Percentiles rank a stretch among this genome's conserved stretches.
phyloP scores from a whole-genome alignment of 2,113 vertebrate genomes.

The Ceyx cyanopectus region DNA sequence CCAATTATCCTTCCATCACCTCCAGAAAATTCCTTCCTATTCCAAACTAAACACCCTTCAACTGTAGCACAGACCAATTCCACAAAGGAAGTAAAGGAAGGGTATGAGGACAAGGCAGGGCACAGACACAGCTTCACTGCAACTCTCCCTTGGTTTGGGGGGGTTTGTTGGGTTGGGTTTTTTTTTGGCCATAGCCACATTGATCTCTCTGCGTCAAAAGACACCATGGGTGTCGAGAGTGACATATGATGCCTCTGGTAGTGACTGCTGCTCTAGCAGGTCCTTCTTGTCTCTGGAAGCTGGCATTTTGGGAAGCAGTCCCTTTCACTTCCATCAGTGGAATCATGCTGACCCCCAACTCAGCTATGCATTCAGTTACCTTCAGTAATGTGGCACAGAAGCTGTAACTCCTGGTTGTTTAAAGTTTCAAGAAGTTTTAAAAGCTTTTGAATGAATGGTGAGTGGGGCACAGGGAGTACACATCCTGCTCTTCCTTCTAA shows the following conservation, averaged over 20 bases:
- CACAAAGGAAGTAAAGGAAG: background rate
- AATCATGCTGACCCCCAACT: background rate
- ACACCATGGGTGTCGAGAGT: background rate
- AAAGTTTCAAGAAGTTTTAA: background rate
- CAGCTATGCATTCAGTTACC: fast-evolving
- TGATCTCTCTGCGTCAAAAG: background rate
- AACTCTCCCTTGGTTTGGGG: background rate
- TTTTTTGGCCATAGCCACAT: background rate
- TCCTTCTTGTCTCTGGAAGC: background rate
- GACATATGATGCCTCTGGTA: background rate
- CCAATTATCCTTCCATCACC: background rate
- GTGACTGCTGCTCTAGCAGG: background rate
- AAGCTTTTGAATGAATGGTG: background rate
- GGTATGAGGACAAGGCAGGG: background rate
- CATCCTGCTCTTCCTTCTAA: background rate
- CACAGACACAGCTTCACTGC: background rate
- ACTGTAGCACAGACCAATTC: background rate
- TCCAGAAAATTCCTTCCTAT: background rate
- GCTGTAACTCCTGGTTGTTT: background rate
- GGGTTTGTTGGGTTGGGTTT: fast-evolving
- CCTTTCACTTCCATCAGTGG: background rate
- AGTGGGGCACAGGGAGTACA: background rate
- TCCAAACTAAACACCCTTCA: background rate
- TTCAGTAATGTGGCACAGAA: background rate
- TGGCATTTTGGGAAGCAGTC: background rate